Base-by-base conservation (phyloP, 1,140 invertebrate species). In the Pararge aegeria region DNA sequence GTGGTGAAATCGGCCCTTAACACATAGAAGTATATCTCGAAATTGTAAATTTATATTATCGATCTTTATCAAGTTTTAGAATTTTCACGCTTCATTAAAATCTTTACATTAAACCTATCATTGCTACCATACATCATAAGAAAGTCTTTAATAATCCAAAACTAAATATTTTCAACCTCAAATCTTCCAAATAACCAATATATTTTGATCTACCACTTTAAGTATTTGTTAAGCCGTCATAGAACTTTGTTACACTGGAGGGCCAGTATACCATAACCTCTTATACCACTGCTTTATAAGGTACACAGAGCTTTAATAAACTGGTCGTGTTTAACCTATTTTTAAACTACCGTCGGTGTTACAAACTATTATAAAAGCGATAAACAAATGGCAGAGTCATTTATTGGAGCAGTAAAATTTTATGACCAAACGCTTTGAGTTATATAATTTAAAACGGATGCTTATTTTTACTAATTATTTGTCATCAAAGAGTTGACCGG, bases 401-500 rank as follows among this genome's bases (percentile, higher is more conserved):
- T 84, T 83, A 84, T 79, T 64, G 68, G 62, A 58, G 73, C 68
- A 70, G 66, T 83, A 80, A 81, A 83, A 78, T 78, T 81, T 81
- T 77, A 82, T 74, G 62, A 67, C 49, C 53, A 72, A 59, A 52
- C 49, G 13, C 13, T 59, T 56, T 48, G 53, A 24, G 24, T 13
- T 49, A 56, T 56, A 49, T 56, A 48, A 9, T 42, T 56, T 56
- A 10, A 37, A 44, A 18, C 55, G 55, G 44, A 56, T 49, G 55
- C 29, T 49, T 56, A 49, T 49, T 56, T 46, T 42, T 56, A 56
- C 46, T 56, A 56, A 56, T 56, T 49, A 49, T 16, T n/a, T 46
- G 40, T 48, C 29, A n/a, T 49, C 55, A 56, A 56, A 49, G 55
- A 5, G 16, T 46, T 40, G 13, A 18, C 38, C 13, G 38, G 38